These are phyloP conservation scores for Tapirus terrestris DNA, from an alignment of 2,113 vertebrate genomes.

Conservation along the genomic window DNA sequence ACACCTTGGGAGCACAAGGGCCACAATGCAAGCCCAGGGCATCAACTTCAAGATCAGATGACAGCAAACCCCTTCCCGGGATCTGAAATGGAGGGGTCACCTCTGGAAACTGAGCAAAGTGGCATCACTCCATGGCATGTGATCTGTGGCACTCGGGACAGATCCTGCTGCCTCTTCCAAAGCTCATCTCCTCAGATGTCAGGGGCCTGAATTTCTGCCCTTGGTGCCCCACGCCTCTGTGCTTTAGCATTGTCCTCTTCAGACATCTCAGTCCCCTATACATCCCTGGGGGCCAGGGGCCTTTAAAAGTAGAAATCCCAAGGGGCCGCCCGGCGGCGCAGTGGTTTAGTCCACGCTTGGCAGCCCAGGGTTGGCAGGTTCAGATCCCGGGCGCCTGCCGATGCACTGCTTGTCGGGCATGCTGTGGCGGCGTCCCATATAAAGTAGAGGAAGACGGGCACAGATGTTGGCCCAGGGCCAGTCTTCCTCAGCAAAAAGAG, in stretches of 20 bases:
- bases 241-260: neutral
- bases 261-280: neutral
- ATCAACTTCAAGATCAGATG: neutral
- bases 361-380: no score
- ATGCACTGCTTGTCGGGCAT: no score
- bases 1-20: neutral
- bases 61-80: neutral
- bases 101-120: neutral
- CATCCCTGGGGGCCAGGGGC: neutral
- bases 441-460: no score
- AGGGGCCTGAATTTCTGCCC: neutral
- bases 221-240: fast-evolving
- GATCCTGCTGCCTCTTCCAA: neutral
- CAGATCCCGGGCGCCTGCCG: no score
- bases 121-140: neutral
- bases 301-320: neutral
- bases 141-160: neutral
- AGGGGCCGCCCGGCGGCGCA: no score
- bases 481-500: no score
- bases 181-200: neutral
- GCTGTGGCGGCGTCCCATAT: no score
- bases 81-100: neutral
- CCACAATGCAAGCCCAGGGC: neutral
- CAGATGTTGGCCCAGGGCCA: no score
- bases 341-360: no score